Base-by-base conservation (phyloP, 2,113 vertebrate genomes). In the Bostrychus sinensis region DNA sequence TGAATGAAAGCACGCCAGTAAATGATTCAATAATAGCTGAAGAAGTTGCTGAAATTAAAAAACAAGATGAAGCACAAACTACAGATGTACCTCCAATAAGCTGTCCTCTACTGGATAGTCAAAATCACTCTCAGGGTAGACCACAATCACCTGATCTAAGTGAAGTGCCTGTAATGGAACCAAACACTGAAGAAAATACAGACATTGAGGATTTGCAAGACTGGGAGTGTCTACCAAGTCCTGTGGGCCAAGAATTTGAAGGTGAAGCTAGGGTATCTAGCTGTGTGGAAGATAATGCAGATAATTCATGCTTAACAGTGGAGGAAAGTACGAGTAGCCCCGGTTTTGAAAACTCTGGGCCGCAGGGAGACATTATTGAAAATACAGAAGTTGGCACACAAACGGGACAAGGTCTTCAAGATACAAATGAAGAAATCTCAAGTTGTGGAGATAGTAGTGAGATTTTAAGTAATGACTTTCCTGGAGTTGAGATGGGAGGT, bases 201-300 rank as follows among this genome's bases (percentile, higher is more conserved):
- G 72, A 59, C 17, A 60, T 54, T 46, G 72, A 41, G 34, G 63
- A 54, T 17, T 38, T 46, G 54, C 55, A 59, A 36, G 62, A 42
- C 10, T 65, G 48, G 36, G 68, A 62, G 32, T 43, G 60, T 17
- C 32, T 68, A 13, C 19, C 48, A 19, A 65, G 46, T 28, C 28
- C 37, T 36, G 43, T 25, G 4, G 59, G 58, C 9, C 14, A 7
- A 28, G 16, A n/a, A 8, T 7, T n/a, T n/a, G 48, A 28, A 7
- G 7, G 28, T 3, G 45, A 26, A 14, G 2, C 4, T 3, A 14
- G 11, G 14, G 3, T 25, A 14, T 14, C 26, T 9, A 14, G 16
- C 2, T 7, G 5, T 23, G 1, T 22, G 26, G 22, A 28, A n/a
- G 25, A 16, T 14, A 5, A 28, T 9, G 6, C 23, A 9, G 26